These are phyloP conservation scores for Tetrao urogallus DNA, from an alignment of 2,113 vertebrate species.

Conservation along the genomic window DNA sequence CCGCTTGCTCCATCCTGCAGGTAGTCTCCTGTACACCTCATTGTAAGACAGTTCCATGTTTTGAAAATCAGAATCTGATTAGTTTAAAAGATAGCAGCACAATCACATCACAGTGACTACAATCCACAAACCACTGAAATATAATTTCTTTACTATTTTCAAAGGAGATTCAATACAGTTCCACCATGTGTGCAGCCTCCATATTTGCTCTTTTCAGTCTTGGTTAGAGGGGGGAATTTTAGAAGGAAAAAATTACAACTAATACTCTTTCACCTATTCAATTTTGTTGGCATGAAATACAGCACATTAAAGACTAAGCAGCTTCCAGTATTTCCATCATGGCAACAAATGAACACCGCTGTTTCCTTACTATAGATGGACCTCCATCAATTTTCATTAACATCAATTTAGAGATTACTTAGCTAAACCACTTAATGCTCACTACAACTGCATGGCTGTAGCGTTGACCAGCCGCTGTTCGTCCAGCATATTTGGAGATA, in stretches of 20 bases:
- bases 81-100: neutral
- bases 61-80: neutral
- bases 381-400: slow-evolving; percentile 8
- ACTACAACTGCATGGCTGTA: neutral
- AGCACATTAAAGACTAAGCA: neutral
- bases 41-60: neutral
- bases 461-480: neutral
- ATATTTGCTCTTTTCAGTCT: neutral
- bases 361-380: slow-evolving; percentile 16
- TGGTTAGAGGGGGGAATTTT: neutral
- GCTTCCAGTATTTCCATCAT: slow-evolving; percentile 22
- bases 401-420: neutral
- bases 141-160: neutral
- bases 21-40: neutral
- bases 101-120: neutral
- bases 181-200: neutral
- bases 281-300: neutral
- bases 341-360: slow-evolving; percentile 12
- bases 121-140: neutral
- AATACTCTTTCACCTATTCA: neutral
- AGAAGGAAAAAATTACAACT: neutral
- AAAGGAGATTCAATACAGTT: neutral
- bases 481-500: neutral
- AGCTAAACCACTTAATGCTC: neutral
- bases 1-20: neutral